Conservation (phyloP, 2,113 vertebrate genomes). For the Ibidorhyncha struthersii region DNA sequence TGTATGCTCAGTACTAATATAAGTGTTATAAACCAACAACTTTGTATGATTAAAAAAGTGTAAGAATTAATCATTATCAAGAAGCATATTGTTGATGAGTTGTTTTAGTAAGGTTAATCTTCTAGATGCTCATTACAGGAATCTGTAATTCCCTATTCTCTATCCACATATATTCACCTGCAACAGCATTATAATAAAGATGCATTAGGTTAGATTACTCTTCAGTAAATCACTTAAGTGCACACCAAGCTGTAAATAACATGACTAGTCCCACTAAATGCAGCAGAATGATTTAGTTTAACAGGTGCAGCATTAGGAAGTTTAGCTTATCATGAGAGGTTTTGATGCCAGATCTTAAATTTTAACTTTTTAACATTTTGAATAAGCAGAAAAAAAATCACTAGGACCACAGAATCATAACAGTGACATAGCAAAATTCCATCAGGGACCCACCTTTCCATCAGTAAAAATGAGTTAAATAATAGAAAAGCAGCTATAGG, state of each 20-base stretch:
- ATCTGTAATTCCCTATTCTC: background rate
- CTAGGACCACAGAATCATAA: background rate
- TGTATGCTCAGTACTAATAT: background rate
- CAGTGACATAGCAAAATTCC: background rate
- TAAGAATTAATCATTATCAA: background rate
- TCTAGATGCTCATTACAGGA: background rate
- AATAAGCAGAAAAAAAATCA: background rate
- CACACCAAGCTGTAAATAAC: background rate
- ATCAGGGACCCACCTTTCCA: background rate
- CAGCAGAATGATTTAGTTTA: background rate
- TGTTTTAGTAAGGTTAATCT: background rate
- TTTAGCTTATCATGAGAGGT: background rate
- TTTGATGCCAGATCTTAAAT: background rate
- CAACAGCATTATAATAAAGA: background rate
- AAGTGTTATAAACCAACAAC: background rate
- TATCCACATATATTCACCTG: background rate
- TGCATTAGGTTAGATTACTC: background rate
- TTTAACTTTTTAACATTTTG: background rate
- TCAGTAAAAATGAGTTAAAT: background rate
- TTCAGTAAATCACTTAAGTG: background rate
- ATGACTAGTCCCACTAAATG: background rate
- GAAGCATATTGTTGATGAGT: background rate
- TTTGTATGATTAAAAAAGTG: background rate
- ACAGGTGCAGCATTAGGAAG: background rate
- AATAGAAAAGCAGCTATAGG: background rate